Evolutionary conservation across 1,140 invertebrate genomes (phyloP), one percentile per base, ranked within the genome.

Genomic region (Palaemon carinicauda): DNA sequence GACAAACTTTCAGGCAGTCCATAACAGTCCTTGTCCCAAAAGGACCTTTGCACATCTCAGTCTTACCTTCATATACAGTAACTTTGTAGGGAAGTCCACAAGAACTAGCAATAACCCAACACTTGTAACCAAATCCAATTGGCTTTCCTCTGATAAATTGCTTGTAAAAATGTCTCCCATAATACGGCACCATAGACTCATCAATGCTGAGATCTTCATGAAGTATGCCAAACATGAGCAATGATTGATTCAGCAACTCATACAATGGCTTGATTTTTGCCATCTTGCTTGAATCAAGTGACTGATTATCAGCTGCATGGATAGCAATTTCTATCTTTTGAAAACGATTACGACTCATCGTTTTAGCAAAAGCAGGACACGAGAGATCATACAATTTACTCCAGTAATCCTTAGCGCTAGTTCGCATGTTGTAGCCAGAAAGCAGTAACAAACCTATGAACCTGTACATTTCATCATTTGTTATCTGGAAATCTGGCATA

Each of bases 121-220:
- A 60, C 69, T 93, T 93, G 89, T 90, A 92, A 77, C 92, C 91
- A 90, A 91, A 92, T 86, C 91, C 90, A 87, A 93, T 91, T 75
- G 92, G 91, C 90, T 93, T 92, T 69, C 91, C 91, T 89, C 90
- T 90, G 77, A 92, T 92, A 87, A 91, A 92, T 89, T 92, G 92
- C 90, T 93, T 92, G 69, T 89, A 90, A 73, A 89, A 90, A 90
- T 93, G 92, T 89, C 90, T 90, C 77, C 92, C 92, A 91, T 91
- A 93, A 89, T 93, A 93, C 78, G 91, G 91, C 41, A 93, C 91
- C 92, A 93, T 93, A 87, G 90, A 89, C 90, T 93, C 92, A 91
- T 93, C 92, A 85, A 93, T 90, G 56, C 90, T 89, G 15, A 91
- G 84, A 71, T 89, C 19, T 90, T 90, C 88, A 87, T 86, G 87